These are phyloP conservation scores for Papilio aristodemus DNA, from an alignment of 1,140 invertebrate genomes.

Conservation along the genomic window DNA sequence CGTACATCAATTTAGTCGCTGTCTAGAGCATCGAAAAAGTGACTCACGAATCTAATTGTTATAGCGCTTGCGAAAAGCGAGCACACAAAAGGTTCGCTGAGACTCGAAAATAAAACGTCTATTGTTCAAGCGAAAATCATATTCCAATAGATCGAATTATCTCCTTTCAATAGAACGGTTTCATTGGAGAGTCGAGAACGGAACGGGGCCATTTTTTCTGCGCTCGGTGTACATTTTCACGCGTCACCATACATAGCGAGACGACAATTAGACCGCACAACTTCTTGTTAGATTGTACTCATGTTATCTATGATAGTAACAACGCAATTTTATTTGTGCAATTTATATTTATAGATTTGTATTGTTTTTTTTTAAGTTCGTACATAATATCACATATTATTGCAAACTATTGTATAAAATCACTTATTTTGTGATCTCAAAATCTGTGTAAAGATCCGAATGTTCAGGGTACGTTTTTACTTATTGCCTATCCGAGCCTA, in stretches of 20 bases:
- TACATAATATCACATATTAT: too few relatives aligned
- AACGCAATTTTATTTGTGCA: neutral
- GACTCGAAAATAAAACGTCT: slow-evolving; percentile 12
- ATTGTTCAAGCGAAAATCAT: slow-evolving; percentile 27
- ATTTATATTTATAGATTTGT: neutral
- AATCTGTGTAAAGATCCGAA: too few relatives aligned
- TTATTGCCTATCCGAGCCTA: neutral
- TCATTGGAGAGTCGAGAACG: slow-evolving; percentile 38
- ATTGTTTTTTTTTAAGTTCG: too few relatives aligned
- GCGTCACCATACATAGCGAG: slow-evolving; percentile 22
- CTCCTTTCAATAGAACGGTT: slow-evolving; percentile 33
- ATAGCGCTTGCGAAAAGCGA: slow-evolving; percentile 4
- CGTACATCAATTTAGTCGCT: too few relatives aligned
- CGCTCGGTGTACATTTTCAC: slow-evolving; percentile 36
- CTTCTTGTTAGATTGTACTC: neutral
- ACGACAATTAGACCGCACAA: slow-evolving; percentile 16
- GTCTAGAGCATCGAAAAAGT: slow-evolving; percentile 1
- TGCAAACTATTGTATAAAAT: too few relatives aligned
- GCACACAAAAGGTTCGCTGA: slow-evolving; percentile 14
- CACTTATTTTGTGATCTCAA: too few relatives aligned
- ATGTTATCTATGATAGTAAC: neutral
- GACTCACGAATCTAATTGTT: slow-evolving; percentile 2
- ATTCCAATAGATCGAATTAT: slow-evolving; percentile 21
- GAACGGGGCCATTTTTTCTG: slow-evolving; percentile 40
- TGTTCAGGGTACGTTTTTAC: too few relatives aligned